Conservation (phyloP, 2,113 vertebrate species). For the Oxyruncus cristatus region DNA sequence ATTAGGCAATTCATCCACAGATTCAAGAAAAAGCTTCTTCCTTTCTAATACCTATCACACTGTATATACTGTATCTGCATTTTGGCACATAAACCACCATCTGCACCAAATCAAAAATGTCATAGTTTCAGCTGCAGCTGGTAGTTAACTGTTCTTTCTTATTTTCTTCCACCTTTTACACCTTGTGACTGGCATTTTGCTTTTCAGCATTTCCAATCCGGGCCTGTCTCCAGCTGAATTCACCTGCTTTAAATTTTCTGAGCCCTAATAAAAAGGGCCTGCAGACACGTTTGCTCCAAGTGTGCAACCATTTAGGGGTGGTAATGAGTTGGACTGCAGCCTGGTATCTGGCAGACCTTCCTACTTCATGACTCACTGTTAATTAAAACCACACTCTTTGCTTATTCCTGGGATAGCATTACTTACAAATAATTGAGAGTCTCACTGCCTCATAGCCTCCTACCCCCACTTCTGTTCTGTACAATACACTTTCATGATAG, state of each 20-base stretch:
- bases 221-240: constrained; percentile 49
- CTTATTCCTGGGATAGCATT: constrained; percentile 55
- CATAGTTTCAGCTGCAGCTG: constrained; percentile 34
- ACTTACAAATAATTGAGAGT: constrained; percentile 52
- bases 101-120: constrained; percentile 38
- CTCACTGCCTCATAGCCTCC: background rate
- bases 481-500: constrained; percentile 7
- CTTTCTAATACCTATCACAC: background rate
- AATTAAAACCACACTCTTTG: constrained; percentile 78
- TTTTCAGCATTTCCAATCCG: background rate
- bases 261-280: constrained; percentile 54
- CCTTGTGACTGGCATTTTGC: constrained; percentile 41
- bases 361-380: constrained; percentile 64
- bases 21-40: background rate
- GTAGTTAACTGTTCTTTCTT: constrained; percentile 54
- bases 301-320: constrained; percentile 58
- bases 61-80: background rate
- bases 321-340: constrained; percentile 60
- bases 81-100: constrained; percentile 8
- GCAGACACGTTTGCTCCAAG: constrained; percentile 65
- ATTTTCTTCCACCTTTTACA: constrained; percentile 57
- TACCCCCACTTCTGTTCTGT: background rate
- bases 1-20: background rate
- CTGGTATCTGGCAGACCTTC: constrained; percentile 62
- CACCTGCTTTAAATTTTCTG: constrained; percentile 60